Conservation (phyloP, 1,140 invertebrate genomes). For the Solenopsis invicta region DNA sequence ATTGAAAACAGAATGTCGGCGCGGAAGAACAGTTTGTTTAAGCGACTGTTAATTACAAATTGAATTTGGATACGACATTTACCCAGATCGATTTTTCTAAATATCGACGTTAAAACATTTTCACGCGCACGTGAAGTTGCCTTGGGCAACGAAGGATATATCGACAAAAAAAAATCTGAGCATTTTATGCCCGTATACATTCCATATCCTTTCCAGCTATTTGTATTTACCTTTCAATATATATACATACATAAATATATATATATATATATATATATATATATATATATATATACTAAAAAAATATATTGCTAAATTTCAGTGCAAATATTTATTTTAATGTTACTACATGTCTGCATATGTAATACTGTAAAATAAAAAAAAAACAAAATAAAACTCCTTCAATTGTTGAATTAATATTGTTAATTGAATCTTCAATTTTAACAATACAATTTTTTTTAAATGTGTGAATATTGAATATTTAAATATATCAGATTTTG, state of each 20-base stretch:
- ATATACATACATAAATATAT: background rate
- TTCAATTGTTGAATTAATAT: background rate
- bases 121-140: background rate
- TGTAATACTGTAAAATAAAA: background rate
- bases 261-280: background rate
- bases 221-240: background rate
- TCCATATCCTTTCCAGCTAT: constrained; percentile 31
- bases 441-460: background rate
- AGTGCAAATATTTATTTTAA: constrained; percentile 10
- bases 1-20: constrained; percentile 7
- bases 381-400: background rate
- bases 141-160: constrained; percentile 23
- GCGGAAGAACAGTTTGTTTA: constrained; percentile 1
- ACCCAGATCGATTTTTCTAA: background rate
- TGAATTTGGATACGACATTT: constrained; percentile 32
- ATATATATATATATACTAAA: background rate
- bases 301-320: constrained; percentile 29
- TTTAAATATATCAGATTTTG: constrained; percentile 8
- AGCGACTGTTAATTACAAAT: constrained; percentile 28
- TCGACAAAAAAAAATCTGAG: constrained; percentile 25
- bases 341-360: background rate
- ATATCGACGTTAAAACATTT: constrained; percentile 34
- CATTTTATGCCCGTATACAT: background rate
- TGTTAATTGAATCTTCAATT: constrained; percentile 7
- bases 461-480: background rate